Evolutionary conservation across 2,888 invertebrate genomes (phyloP).

Genomic region (Macrophya annulata): DNA sequence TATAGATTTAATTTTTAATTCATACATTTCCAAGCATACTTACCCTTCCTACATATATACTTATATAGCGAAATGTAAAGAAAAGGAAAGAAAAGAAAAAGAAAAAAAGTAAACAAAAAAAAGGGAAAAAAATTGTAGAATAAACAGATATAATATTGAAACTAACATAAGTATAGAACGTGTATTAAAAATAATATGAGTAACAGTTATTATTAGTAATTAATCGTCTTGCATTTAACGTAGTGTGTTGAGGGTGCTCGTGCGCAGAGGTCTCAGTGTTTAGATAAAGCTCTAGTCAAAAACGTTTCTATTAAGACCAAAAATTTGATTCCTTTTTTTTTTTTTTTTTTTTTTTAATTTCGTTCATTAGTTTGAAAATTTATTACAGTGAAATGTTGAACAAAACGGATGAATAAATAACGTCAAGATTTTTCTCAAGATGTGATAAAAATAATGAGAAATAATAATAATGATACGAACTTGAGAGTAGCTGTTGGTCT

Average conservation of each 20-base stretch:
- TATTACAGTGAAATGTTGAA: conserved; percentile 18
- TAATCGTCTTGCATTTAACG: conserved; percentile 70
- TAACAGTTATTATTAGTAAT: conserved; percentile 68
- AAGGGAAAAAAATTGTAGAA: conserved; percentile 61
- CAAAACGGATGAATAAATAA: neutral
- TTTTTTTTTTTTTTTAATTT: neutral
- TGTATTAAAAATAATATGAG: conserved; percentile 69
- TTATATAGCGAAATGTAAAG: conserved; percentile 54
- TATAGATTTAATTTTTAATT: conserved; percentile 32
- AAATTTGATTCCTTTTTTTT: conserved; percentile 1
- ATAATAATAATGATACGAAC: conserved; percentile 34
- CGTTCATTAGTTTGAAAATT: neutral
- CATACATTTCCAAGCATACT: conserved; percentile 21
- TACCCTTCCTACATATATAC: neutral
- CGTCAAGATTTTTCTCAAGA: conserved; percentile 29
- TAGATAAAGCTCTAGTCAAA: conserved; percentile 66
- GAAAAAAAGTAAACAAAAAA: conserved; percentile 54
- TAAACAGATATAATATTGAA: conserved; percentile 63
- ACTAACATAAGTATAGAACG: conserved; percentile 64
- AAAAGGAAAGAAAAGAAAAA: conserved; percentile 60
- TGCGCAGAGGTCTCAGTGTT: conserved; percentile 72
- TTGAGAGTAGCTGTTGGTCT: conserved; percentile 35
- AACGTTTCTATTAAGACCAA: conserved; percentile 13
- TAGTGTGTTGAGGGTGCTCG: conserved; percentile 69
- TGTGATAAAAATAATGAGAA: conserved; percentile 30